phyloP scores from a whole-genome alignment of 2,888 invertebrate species.

The Temnothorax ravouxi region DNA sequence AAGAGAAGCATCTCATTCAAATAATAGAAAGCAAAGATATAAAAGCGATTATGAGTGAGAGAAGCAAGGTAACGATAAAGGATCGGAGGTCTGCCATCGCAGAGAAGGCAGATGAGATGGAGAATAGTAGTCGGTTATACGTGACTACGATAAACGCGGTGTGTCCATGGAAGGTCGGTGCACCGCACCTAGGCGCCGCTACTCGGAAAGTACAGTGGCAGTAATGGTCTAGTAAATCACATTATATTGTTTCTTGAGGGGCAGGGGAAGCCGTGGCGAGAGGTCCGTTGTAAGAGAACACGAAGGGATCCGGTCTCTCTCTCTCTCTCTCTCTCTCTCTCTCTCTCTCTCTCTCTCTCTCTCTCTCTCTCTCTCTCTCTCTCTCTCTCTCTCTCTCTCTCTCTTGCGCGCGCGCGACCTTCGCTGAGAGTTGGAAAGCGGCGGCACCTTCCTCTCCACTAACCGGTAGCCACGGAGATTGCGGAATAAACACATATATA shows the following conservation, averaged over 20 bases:
- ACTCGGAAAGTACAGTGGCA: constrained; percentile 83
- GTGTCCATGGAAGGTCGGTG: constrained; percentile 75
- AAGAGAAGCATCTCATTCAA: not conserved
- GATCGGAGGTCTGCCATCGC: constrained; percentile 30
- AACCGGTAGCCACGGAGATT: constrained; percentile 70
- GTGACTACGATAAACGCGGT: constrained; percentile 72
- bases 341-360: not conserved
- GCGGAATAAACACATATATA: constrained; percentile 67
- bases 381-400: too few relatives aligned
- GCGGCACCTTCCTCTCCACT: constrained; percentile 44
- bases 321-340: not conserved
- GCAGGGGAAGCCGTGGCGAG: constrained; percentile 68
- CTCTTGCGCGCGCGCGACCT: not conserved
- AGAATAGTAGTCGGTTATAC: constrained; percentile 77
- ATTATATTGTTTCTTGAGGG: constrained; percentile 85
- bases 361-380: not conserved
- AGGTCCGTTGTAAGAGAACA: constrained; percentile 62
- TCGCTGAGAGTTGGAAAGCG: constrained; percentile 65
- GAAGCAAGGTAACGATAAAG: constrained; percentile 1
- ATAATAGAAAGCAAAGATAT: constrained; percentile 4
- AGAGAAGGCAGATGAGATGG: constrained; percentile 69
- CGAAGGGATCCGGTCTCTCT: constrained; percentile 51
- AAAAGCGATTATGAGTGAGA: constrained; percentile 29
- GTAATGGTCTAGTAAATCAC: constrained; percentile 85
- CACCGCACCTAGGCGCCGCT: constrained; percentile 77